Base-by-base conservation (phyloP, 2,113 vertebrate genomes). In the Pongo abelii region DNA sequence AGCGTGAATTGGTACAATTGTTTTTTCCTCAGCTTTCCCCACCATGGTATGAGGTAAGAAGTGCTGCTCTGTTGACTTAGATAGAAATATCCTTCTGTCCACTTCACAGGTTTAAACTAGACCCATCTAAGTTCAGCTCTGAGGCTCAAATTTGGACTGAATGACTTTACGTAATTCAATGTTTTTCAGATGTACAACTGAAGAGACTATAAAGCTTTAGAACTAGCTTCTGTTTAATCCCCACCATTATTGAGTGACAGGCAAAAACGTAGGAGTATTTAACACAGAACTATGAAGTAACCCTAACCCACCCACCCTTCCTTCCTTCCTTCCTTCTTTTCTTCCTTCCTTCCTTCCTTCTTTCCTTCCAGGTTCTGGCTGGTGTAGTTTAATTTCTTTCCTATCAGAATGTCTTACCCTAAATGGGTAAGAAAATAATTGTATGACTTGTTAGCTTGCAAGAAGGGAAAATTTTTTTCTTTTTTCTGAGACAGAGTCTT, bases 101-200 rank as follows among this genome's bases (percentile, higher is more conserved):
- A 25, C 38, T 16, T 85, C 78, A 96, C 30, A 84, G 57, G 52
- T 40, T 96, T 40, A 83, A 70, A 40, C 35, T 91, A 40, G 22
- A 84, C 43, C 43, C 20, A 48, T 22, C 30, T n/a, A 61, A 70
- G 38, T 67, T 86, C 79, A 77, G 6, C 43, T 89, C 64, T 32
- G 88, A 92, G 91, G 79, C 89, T 77, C 50, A 69, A 25, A 38
- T 97, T 77, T 86, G 48, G 72, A 77, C 43, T 67, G 30, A 86
- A 35, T 80, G n/a, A 43, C 83, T 84, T 86, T 81, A 67, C 6
- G 8, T 70, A 35, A 55, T 75, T 90, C 17, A 90, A 8, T 25
- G 12, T 61, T 77, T 94, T 80, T 89, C 48, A 74, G 46, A 79
- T 32, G 6, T 88, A 38, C 10, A 69, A 43, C n/a, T 55, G 32